phyloP scores from a whole-genome alignment of 1,140 invertebrate genomes.

The Eumaeus atala region DNA sequence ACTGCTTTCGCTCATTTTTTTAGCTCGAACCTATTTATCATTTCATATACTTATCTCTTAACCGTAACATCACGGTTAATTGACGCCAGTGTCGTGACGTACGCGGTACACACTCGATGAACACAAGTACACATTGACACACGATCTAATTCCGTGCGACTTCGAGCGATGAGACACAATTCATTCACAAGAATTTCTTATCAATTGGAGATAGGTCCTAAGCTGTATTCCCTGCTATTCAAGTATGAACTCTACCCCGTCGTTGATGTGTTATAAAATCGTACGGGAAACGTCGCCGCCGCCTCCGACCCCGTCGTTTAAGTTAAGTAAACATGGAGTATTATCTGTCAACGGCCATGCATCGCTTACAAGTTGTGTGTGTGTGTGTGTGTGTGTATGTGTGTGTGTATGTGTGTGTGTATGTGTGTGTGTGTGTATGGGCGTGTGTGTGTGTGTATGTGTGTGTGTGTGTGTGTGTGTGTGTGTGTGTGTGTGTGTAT shows the following conservation, averaged over 20 bases:
- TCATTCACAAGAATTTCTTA: conserved; percentile 60
- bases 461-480: conserved; percentile 25
- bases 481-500: conserved; percentile 35
- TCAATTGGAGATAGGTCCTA: conserved; percentile 48
- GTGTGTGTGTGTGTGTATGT: conserved; percentile 32
- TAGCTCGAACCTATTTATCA: conserved; percentile 26
- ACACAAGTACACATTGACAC: conserved; percentile 25
- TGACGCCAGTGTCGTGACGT: conserved; percentile 28
- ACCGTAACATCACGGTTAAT: conserved; percentile 25
- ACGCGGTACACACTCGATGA: conserved; percentile 19
- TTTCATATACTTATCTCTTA: conserved; percentile 24
- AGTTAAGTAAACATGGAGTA: conserved; percentile 73
- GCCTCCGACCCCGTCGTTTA: conserved; percentile 57
- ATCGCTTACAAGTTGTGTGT: conserved; percentile 33
- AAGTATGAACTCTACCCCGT: conserved; percentile 48
- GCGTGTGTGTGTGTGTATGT: conserved; percentile 41
- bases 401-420: conserved; percentile 33
- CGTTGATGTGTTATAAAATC: conserved; percentile 37
- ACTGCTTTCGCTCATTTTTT: conserved; percentile 42
- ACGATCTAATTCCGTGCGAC: conserved; percentile 48
- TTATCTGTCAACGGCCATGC: conserved; percentile 72
- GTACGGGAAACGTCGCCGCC: conserved; percentile 33
- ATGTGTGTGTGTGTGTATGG: conserved; percentile 25
- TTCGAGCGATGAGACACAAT: conserved; percentile 67
- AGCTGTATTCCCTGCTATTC: conserved; percentile 30